A percentile compares a stretch with the other conserved stretches of the same genome.
Conservation (phyloP, 2,113 vertebrate genomes). For the Antennarius striatus region DNA sequence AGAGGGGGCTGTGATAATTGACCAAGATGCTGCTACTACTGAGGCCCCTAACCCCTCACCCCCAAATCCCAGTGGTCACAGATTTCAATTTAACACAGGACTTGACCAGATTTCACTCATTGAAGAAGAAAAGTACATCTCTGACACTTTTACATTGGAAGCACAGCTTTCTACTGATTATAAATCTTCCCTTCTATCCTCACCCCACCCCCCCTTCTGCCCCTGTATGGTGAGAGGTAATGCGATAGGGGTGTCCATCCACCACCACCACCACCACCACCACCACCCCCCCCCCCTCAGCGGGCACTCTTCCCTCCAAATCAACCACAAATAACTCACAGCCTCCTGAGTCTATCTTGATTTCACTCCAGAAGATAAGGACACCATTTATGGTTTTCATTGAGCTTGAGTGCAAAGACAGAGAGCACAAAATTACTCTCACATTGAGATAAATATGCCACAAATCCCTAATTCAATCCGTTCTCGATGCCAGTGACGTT, state of each 20-base stretch:
- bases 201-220: slow-evolving; percentile 26
- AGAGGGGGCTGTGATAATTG: slow-evolving; percentile 69
- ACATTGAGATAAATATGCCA: slow-evolving; percentile 67
- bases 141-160: slow-evolving; percentile 78
- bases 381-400: slow-evolving; percentile 79
- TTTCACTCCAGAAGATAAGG: slow-evolving; percentile 76
- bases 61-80: slow-evolving; percentile 71
- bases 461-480: slow-evolving; percentile 72
- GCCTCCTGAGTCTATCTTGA: slow-evolving; percentile 72
- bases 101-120: slow-evolving; percentile 68
- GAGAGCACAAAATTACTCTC: slow-evolving; percentile 67
- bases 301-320: slow-evolving; percentile 45
- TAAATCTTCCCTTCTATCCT: slow-evolving; percentile 46
- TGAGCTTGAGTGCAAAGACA: slow-evolving; percentile 71
- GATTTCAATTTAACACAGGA: slow-evolving; percentile 79
- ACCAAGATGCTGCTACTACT: slow-evolving; percentile 55
- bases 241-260: slow-evolving; percentile 73
- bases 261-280: slow-evolving; percentile 66
- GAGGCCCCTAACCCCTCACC: slow-evolving; percentile 58
- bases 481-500: slow-evolving; percentile 54
- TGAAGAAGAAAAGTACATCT: slow-evolving; percentile 58
- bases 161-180: slow-evolving; percentile 67
- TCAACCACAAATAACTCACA: slow-evolving; percentile 76
- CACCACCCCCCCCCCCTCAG: slow-evolving; percentile 31
- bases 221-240: slow-evolving; percentile 53